Conservation (phyloP, 1,140 invertebrate genomes). For the Rhagoletis pomonella region DNA sequence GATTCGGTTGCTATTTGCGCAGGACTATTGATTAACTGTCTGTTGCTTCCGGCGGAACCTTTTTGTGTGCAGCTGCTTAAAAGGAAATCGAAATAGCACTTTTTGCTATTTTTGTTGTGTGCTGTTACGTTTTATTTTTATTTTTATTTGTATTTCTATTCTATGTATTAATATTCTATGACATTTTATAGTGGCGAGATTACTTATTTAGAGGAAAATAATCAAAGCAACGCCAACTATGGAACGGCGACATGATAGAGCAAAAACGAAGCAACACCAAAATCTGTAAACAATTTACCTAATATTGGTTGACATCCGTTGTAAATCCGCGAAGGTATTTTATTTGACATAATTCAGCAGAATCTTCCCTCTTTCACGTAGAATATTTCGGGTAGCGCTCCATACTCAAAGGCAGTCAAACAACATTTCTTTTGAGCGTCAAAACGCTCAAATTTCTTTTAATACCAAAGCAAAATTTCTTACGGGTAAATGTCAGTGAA, state of each 20-base stretch:
- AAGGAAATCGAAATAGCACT: not conserved
- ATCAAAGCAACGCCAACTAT: not conserved
- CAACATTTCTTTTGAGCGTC: too few relatives aligned
- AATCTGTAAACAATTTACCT: not conserved
- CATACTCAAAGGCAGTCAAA: too few relatives aligned
- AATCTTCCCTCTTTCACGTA: too few relatives aligned
- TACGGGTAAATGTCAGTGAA: too few relatives aligned
- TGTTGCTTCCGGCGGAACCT: not conserved
- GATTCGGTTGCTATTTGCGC: too few relatives aligned
- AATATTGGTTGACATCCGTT: conserved; percentile 11
- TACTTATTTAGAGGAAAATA: not conserved
- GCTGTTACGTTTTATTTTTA: too few relatives aligned
- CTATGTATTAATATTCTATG: conserved; percentile 7
- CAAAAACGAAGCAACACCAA: not conserved
- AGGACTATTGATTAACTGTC: too few relatives aligned
- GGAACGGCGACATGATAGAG: not conserved
- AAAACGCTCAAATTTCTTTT: too few relatives aligned
- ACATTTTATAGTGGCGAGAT: not conserved
- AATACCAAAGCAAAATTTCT: too few relatives aligned
- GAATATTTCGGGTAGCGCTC: too few relatives aligned
- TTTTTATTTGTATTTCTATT: not conserved
- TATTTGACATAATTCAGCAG: too few relatives aligned
- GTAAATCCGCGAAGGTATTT: not conserved
- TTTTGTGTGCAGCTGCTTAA: not conserved
- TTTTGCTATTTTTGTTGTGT: not conserved